These are phyloP conservation scores for Eristalis pertinax DNA, from an alignment of 2,888 invertebrate genomes.

Conservation along the genomic window DNA sequence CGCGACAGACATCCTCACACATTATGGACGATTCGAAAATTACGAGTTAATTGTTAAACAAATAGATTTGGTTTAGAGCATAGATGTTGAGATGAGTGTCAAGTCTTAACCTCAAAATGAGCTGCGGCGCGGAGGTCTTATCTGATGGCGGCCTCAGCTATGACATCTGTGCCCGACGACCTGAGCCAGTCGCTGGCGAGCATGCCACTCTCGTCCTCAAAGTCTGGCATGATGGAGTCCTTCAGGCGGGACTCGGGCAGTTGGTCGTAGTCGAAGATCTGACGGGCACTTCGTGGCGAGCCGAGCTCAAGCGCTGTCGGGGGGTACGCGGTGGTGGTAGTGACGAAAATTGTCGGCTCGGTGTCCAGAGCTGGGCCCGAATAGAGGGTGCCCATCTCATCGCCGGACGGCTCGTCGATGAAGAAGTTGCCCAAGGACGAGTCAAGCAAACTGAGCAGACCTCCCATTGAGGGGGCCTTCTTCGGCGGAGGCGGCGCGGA, in stretches of 20 bases:
- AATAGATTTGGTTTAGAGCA: conserved; percentile 80
- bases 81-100: conserved; percentile 54
- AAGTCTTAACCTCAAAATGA: conserved; percentile 62
- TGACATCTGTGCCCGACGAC: conserved; percentile 62
- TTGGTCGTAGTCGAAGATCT: conserved; percentile 81
- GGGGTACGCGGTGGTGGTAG: conserved; percentile 62
- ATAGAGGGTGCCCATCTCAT: conserved; percentile 47
- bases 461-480: conserved; percentile 75
- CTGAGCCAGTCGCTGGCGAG: conserved; percentile 39
- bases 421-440: conserved; percentile 78
- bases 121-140: conserved; percentile 66
- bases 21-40: conserved; percentile 32
- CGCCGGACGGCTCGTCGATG: conserved; percentile 74
- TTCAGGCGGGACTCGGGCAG: conserved; percentile 78
- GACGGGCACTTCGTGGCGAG: conserved; percentile 77
- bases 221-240: conserved; percentile 42
- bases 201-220: conserved; percentile 34
- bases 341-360: conserved; percentile 64
- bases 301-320: conserved; percentile 52
- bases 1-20: neutral
- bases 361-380: conserved; percentile 43
- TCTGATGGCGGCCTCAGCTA: conserved; percentile 65
- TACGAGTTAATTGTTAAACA: conserved; percentile 56
- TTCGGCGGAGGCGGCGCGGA: conserved; percentile 33
- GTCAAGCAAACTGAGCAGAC: conserved; percentile 79